phyloP scores from a whole-genome alignment of 2,113 vertebrate species.

The Microtus montanus region DNA sequence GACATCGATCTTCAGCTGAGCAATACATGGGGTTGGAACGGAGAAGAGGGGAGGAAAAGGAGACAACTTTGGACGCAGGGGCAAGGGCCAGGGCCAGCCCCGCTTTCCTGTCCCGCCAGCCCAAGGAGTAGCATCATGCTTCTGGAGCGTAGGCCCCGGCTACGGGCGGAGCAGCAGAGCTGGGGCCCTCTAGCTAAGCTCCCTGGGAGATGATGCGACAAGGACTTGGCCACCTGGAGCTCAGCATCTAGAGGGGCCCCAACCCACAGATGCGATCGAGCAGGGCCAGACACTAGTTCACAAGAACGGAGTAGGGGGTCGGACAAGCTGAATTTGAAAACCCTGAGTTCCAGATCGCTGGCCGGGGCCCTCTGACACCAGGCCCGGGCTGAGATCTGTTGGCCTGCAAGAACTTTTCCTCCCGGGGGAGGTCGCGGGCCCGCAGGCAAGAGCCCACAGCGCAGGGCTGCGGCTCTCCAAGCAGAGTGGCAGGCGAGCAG shows the following conservation, averaged over 20 bases:
- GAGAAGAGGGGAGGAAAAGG: not conserved
- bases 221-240: not conserved
- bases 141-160: not conserved
- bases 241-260: not conserved
- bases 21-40: not conserved
- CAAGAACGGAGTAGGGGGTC: not conserved
- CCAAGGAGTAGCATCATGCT: not conserved
- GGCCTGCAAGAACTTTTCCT: slow-evolving; percentile 68
- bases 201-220: not conserved
- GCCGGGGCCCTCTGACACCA: not conserved
- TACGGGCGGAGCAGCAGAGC: not conserved
- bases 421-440: slow-evolving; percentile 18
- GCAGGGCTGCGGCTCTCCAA: not conserved
- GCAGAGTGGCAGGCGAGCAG: not conserved
- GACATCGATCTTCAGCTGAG: not conserved
- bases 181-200: not conserved
- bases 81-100: not conserved
- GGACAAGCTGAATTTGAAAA: not conserved
- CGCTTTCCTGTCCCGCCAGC: not conserved
- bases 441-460: not conserved
- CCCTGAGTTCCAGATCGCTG: not conserved
- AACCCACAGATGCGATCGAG: not conserved
- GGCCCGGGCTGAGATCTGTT: not conserved
- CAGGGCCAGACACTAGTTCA: not conserved
- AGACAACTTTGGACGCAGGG: slow-evolving; percentile 33